Conservation (phyloP, 2,888 invertebrate genomes). For the Cataglyphis livida region DNA sequence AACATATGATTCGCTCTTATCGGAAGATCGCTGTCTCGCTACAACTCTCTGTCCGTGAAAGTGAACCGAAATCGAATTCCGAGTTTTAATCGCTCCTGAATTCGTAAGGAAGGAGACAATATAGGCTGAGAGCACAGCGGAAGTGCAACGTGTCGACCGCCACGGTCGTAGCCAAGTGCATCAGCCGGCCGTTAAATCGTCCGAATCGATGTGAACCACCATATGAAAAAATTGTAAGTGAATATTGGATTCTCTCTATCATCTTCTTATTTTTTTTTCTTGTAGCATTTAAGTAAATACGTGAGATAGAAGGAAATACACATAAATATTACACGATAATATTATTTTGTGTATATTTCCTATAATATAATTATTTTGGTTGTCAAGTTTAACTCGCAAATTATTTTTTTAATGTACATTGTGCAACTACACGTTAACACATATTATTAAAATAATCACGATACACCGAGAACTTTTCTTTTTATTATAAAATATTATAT, state of each 20-base stretch:
- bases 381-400: not conserved
- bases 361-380: not conserved
- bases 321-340: not conserved
- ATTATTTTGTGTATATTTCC: not conserved
- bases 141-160: slow-evolving; percentile 44
- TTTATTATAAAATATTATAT: not conserved
- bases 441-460: not conserved
- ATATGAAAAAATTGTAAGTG: slow-evolving; percentile 56
- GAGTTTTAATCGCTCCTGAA: slow-evolving; percentile 50
- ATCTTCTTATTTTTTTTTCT: not conserved
- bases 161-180: slow-evolving; percentile 43
- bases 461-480: not conserved
- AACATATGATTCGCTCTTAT: slow-evolving; percentile 15
- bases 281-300: not conserved
- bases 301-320: not conserved
- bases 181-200: slow-evolving; percentile 47
- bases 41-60: slow-evolving; percentile 21
- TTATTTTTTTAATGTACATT: not conserved
- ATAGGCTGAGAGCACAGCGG: slow-evolving; percentile 39
- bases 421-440: not conserved
- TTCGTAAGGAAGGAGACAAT: slow-evolving; percentile 20
- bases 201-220: slow-evolving; percentile 18
- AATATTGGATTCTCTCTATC: not conserved
- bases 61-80: slow-evolving; percentile 18
- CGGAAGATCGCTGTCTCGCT: not conserved